Percentiles rank a stretch among this genome's conserved stretches.
These are phyloP conservation scores for Erythrolamprus reginae DNA, from an alignment of 2,113 vertebrate genomes.

Conservation along the genomic window DNA sequence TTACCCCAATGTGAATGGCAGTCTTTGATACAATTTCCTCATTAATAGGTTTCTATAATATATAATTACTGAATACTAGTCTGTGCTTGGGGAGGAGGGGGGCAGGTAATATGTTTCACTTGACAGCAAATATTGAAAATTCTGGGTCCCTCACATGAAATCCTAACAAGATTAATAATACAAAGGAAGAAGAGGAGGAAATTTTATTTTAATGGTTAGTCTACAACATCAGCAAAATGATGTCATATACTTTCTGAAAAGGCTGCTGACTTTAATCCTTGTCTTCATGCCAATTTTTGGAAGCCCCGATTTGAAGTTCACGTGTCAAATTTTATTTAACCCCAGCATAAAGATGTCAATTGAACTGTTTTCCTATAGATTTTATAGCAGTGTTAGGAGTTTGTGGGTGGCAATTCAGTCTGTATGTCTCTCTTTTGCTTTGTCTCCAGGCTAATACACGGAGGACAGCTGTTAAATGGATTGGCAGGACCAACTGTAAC, in stretches of 20 bases:
- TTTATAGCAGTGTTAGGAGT: background rate
- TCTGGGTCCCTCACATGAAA: background rate
- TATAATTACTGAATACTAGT: background rate
- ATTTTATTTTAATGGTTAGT: background rate
- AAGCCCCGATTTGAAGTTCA: background rate
- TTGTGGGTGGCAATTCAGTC: background rate
- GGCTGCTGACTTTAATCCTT: background rate
- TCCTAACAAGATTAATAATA: background rate
- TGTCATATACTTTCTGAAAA: background rate
- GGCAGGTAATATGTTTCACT: background rate
- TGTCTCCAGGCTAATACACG: conserved; percentile 84
- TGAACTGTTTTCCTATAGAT: background rate
- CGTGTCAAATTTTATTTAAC: background rate
- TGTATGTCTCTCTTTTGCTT: background rate
- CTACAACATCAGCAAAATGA: background rate
- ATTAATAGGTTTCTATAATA: conserved; percentile 9
- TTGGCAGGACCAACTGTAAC: conserved; percentile 90
- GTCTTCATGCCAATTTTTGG: background rate
- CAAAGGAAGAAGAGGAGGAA: background rate
- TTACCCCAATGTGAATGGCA: background rate
- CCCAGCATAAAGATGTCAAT: background rate
- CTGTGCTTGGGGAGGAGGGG: background rate
- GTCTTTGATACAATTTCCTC: conserved; percentile 15
- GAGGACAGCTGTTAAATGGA: conserved; percentile 91
- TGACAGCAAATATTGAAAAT: background rate